A percentile compares a stretch with the other conserved stretches of the same genome.
These are phyloP conservation scores for Cryptotis parvus DNA, from an alignment of 2,113 vertebrate species.

Conservation along the genomic window DNA sequence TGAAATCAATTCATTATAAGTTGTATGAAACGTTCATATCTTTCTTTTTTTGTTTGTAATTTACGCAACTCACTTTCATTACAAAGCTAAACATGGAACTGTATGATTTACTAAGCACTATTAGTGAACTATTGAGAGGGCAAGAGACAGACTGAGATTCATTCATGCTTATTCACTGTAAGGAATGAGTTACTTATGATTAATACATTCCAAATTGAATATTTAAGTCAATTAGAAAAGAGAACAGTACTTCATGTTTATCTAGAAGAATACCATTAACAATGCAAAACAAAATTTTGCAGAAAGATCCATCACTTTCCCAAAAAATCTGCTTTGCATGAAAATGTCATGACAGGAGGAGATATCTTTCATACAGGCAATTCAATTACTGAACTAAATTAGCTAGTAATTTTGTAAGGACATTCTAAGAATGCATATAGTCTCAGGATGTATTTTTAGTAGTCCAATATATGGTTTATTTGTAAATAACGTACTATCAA, in stretches of 20 bases:
- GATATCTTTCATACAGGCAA: not conserved
- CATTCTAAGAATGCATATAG: not conserved
- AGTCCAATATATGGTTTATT: not conserved
- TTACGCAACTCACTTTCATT: slow-evolving; percentile 39
- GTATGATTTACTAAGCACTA: slow-evolving; percentile 33
- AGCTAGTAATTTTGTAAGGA: slow-evolving; percentile 31
- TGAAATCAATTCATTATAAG: not conserved
- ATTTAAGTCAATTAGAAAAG: slow-evolving; percentile 13
- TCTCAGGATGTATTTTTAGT: slow-evolving; percentile 3
- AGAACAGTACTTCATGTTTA: not conserved
- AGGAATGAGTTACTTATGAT: slow-evolving; percentile 36
- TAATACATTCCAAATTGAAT: slow-evolving; percentile 33
- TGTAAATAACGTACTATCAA: not conserved
- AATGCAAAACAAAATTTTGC: slow-evolving; percentile 11
- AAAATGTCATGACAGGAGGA: not conserved
- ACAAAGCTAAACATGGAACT: slow-evolving; percentile 23
- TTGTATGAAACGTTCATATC: slow-evolving; percentile 33
- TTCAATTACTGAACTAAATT: not conserved
- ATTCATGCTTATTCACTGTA: not conserved
- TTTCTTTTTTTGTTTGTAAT: not conserved
- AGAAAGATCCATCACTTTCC: not conserved
- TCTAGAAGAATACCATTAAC: not conserved
- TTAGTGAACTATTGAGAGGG: not conserved
- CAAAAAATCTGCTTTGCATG: not conserved
- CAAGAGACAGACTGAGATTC: slow-evolving; percentile 18